Evolutionary conservation across 2,888 invertebrate species (phyloP), one percentile per base, ranked within the genome.

Genomic region (Trachelus tabidus): DNA sequence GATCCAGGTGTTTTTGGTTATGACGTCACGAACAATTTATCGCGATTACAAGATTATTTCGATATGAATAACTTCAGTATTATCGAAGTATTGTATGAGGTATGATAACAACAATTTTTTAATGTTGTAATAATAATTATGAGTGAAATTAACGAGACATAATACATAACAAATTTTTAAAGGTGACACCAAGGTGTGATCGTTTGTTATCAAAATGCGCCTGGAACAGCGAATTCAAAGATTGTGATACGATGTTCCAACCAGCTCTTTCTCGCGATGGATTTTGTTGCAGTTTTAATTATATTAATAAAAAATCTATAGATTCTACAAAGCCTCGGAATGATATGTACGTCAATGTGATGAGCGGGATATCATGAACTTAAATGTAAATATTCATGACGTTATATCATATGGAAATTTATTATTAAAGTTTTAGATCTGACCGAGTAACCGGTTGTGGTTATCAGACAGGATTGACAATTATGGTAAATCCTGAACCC

Each of bases 381-480:
- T 73, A 34, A n/a, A 73, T 23, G 1, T 31, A 73, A 73, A 23
- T 11, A 2, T 73, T 68, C 3, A 30, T 23, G 23, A n/a, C 77
- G 34, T 30, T 37, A 71, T 40, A n/a, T 33, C 74, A 69, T n/a
- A 35, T 68, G 31, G 15, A 33, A 71, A 34, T 73, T 3, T 34
- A 75, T 76, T 30, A 35, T 34, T 31, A 11, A 35, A 75, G 83
- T 15, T 30, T 89, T 34, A 89, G 87, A 3, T 95, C 95, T 0
- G 93, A 93, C 77, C 93, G 94, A 2, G 94, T 95, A 0, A 94
- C 95, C 0, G 94, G 95, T 0, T 95, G 95, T 85, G 96, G 96
- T 0, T 94, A 94, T 86, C 93, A 94, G 84, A 95, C 95, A 0
- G 96, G 95, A 0, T 91, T 96, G 0, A 94, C 94, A 0, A 92